phyloP scores from a whole-genome alignment of 1,140 invertebrate species.

The Tribolium madens region DNA sequence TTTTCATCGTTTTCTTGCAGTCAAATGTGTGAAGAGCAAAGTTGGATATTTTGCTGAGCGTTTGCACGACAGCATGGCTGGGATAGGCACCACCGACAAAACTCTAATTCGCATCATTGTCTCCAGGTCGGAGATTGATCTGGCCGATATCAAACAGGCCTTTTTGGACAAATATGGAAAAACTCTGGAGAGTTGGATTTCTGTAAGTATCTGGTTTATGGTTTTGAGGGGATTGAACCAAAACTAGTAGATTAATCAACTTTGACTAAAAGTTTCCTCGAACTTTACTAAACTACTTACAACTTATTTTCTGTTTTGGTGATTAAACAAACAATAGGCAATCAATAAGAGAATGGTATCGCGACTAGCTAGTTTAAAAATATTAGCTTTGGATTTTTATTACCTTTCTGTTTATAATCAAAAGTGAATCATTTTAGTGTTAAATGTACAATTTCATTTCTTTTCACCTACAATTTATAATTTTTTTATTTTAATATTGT shows the following conservation, averaged over 20 bases:
- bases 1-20: slow-evolving; percentile 66
- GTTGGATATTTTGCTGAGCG: slow-evolving; percentile 94
- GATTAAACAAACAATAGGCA: background rate
- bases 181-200: slow-evolving; percentile 84
- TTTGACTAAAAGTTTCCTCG: background rate
- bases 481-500: too few relatives aligned
- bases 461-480: too few relatives aligned
- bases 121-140: slow-evolving; percentile 91
- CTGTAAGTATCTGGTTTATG: slow-evolving; percentile 72
- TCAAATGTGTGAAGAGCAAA: slow-evolving; percentile 90
- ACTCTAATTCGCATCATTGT: slow-evolving; percentile 91
- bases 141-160: slow-evolving; percentile 91
- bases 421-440: too few relatives aligned
- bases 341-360: background rate
- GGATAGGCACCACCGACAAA: slow-evolving; percentile 89
- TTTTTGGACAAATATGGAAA: slow-evolving; percentile 89
- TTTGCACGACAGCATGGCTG: slow-evolving; percentile 90
- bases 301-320: background rate
- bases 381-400: too few relatives aligned
- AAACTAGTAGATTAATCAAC: background rate
- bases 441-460: too few relatives aligned
- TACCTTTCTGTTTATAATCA: too few relatives aligned
- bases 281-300: background rate
- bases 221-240: background rate
- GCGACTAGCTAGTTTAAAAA: background rate